Evolutionary conservation across 2,113 vertebrate genomes (phyloP), one percentile per base, ranked within the genome.

Genomic region (Lasiurus borealis): DNA sequence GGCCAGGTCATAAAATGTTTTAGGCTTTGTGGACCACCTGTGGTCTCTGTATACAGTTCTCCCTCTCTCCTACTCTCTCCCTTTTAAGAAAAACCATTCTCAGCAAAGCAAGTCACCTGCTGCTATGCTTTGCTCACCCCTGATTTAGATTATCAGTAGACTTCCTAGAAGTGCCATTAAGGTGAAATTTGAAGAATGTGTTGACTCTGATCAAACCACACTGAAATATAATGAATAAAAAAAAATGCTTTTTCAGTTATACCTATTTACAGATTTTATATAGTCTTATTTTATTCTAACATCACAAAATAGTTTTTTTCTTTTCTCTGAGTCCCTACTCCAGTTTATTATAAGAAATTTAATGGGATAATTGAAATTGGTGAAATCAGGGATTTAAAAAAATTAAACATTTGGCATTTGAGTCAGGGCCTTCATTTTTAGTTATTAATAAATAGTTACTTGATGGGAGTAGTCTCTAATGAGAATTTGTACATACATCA

Each of bases 371-470:
- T 87, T 90, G 82, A 90, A 72, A 44, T 88, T 85, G 85, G 64
- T 66, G 23, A 85, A 92, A 76, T 90, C 54, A 76, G 23, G 83
- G 36, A 59, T 75, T 23, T 40, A 40, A 4, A 44, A 86, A 92
- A 18, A 80, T 16, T 50, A 62, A 80, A 52, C 6, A 50, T 76
- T 80, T 85, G 76, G 72, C 40, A 92, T 80, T 94, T 44, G 88
- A 68, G 90, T 29, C 44, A 64, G 57, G 13, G 31, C 19, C 81
- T 96, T 85, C 13, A 57, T 69, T 92, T 95, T 91, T 93, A 89
- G 86, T 86, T 75, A 23, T 76, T 76, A 64, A 54, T 40, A 89
- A 89, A 5, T 83, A 36, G 34, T 73, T 92, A 29, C 46, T 81
- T 87, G 57, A 91, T 85, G 66, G 66, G 64, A 78, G 11, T 59